phyloP scores from a whole-genome alignment of 2,113 vertebrate species.

The Catharus bicknelli region DNA sequence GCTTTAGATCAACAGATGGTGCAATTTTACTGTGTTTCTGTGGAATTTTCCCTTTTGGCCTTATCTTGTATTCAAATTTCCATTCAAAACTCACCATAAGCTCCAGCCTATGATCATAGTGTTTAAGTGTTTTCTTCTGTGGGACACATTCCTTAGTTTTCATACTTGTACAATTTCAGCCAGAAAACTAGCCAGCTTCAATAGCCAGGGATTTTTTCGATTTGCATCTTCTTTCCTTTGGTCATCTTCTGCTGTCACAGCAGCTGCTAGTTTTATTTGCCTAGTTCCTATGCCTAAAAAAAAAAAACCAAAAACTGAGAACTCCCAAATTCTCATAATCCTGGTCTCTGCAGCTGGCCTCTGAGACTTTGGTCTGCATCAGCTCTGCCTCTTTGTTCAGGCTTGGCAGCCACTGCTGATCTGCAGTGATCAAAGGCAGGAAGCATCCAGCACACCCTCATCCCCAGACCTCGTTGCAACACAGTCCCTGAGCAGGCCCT shows the following conservation, averaged over 20 bases:
- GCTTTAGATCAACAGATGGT: neutral
- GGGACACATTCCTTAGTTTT: neutral
- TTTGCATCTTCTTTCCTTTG: neutral
- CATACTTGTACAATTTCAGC: neutral
- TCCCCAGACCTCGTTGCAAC: neutral
- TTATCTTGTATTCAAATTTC: neutral
- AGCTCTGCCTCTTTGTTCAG: conserved; percentile 1
- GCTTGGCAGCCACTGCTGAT: neutral
- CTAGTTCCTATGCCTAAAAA: neutral
- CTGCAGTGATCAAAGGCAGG: conserved; percentile 39
- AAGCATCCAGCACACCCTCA: conserved; percentile 29
- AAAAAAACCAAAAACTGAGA: neutral
- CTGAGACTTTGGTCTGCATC: neutral
- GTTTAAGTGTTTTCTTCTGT: neutral
- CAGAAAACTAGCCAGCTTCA: neutral
- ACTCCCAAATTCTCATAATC: neutral
- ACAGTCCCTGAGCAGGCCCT: neutral
- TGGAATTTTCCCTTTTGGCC: neutral
- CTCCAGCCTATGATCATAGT: neutral
- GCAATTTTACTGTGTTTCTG: neutral
- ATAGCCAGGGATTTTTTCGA: neutral
- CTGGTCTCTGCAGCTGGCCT: neutral
- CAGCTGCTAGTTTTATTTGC: neutral
- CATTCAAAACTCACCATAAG: neutral
- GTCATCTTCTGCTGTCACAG: neutral